A percentile compares a stretch with the other conserved stretches of the same genome.
phyloP scores from a whole-genome alignment of 2,888 invertebrate species.

The Drosophila suboccidentalis region DNA sequence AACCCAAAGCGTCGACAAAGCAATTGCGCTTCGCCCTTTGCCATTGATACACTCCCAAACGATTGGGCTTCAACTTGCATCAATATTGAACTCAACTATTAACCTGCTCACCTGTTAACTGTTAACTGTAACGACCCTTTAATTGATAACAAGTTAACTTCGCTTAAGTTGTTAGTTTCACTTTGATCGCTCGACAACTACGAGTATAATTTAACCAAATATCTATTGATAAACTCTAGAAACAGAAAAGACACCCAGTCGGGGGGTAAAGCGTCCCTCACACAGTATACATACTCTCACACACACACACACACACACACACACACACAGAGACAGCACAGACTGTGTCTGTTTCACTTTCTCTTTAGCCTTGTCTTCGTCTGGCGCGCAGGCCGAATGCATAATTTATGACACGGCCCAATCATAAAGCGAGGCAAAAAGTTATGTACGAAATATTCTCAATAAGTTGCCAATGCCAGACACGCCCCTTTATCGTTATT shows the following conservation, averaged over 20 bases:
- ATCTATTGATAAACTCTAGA: conserved; percentile 17
- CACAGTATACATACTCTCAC: not conserved
- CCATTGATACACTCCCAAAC: conserved; percentile 60
- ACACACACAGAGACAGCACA: conserved; percentile 11
- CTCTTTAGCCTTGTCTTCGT: conserved; percentile 41
- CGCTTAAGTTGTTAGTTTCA: conserved; percentile 2
- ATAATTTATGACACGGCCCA: conserved; percentile 82
- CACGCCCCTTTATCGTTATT: conserved; percentile 55
- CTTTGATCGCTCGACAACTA: conserved; percentile 10
- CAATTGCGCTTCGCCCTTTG: conserved; percentile 33
- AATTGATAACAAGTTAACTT: conserved; percentile 11
- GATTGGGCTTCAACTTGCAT: conserved; percentile 75
- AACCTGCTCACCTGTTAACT: conserved; percentile 13
- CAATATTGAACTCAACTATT: conserved; percentile 72
- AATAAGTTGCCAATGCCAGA: conserved; percentile 59
- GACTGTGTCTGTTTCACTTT: conserved; percentile 21
- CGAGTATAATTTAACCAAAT: not conserved
- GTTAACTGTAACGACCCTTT: conserved; percentile 1
- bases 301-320: conserved; percentile 10
- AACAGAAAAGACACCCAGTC: conserved; percentile 12
- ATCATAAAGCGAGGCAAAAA: conserved; percentile 72
- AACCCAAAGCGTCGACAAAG: conserved; percentile 45
- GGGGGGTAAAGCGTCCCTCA: conserved; percentile 5
- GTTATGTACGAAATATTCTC: conserved; percentile 54
- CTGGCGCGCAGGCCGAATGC: conserved; percentile 65